Base-by-base conservation (phyloP, 2,113 vertebrate species). In the Rhinolophus sinicus region DNA sequence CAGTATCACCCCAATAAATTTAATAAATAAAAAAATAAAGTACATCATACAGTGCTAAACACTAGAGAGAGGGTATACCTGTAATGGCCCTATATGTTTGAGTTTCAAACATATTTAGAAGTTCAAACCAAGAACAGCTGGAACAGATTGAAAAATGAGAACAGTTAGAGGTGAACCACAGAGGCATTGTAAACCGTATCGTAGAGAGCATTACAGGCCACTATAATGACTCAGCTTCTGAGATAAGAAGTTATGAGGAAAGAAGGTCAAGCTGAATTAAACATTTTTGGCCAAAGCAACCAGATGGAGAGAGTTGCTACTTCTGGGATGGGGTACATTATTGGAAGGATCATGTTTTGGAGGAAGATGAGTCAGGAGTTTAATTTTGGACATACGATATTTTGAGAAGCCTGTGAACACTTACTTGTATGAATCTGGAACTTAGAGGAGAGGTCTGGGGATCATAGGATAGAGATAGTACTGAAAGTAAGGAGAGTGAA, bases 111-210 rank as follows among this genome's bases (percentile, higher is more conserved):
- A 9, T 35, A 73, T 10, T 47, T 64, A 21, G 11, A 75, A 35
- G 6, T 83, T 80, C 30, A 44, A 64, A 47, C n/a, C 15, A 75
- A 52, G 18, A 22, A 12, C 15, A 72, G 22, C n/a, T 69, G 15
- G 38, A 35, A 28, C 2, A 50, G 21, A 58, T 1, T 0, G 3
- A 72, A 5, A 5, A 54, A 72, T 13, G 6, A 44, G 3, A 18
- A 0, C 3, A 22, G n/a, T 28, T 44, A 88, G 10, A n/a, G 28
- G 15, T 50, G n/a, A 38, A 5, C 67, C 30, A 56, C 22, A 69
- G 38, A 40, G 73, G 16, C 50, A 5, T 0, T 47, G 11, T 30
- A 18, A 72, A 30, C 11, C 64, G 50, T 12, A 21, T 82, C 6
- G 22, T 6, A 80, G 58, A 28, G 1, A 69, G 8, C 1, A 10